phyloP scores from a whole-genome alignment of 2,797 vertebrate genomes.

The Pseudochromis fuscus region DNA sequence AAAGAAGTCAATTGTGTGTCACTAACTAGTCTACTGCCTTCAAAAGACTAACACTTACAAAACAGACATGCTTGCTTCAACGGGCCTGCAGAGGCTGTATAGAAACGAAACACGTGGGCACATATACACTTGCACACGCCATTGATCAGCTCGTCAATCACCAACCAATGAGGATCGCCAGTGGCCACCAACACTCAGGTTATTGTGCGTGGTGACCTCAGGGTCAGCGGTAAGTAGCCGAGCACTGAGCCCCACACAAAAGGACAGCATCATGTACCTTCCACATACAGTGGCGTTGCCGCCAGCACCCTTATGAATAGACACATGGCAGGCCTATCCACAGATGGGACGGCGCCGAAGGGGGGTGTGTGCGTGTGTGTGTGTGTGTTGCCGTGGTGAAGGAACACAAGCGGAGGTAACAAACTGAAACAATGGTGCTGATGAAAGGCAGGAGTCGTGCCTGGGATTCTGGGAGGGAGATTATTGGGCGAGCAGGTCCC shows the following conservation, averaged over 20 bases:
- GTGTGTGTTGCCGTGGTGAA: slow-evolving; percentile 75
- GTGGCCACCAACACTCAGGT: slow-evolving; percentile 83
- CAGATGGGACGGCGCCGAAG: slow-evolving; percentile 83
- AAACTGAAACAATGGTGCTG: slow-evolving; percentile 83
- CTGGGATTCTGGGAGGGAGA: slow-evolving; percentile 75
- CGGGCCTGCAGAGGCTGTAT: slow-evolving; percentile 49
- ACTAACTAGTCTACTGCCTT: slow-evolving; percentile 75
- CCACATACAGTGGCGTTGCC: slow-evolving; percentile 79
- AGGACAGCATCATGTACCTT: slow-evolving; percentile 80
- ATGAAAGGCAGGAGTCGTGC: slow-evolving; percentile 81
- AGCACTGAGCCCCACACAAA: slow-evolving; percentile 74
- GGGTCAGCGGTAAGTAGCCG: slow-evolving; percentile 82
- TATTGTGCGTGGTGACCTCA: slow-evolving; percentile 83
- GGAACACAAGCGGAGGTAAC: slow-evolving; percentile 82
- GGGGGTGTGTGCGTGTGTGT: slow-evolving; percentile 24
- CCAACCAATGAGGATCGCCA: slow-evolving; percentile 79
- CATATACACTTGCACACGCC: slow-evolving; percentile 54
- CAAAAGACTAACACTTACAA: slow-evolving; percentile 67
- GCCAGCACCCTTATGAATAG: slow-evolving; percentile 74
- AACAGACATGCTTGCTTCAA: slow-evolving; percentile 71
- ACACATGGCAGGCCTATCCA: slow-evolving; percentile 87
- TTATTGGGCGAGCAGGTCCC: slow-evolving; percentile 77
- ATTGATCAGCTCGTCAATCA: slow-evolving; percentile 85
- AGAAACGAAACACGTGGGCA: slow-evolving; percentile 61
- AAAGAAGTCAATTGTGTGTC: slow-evolving; percentile 77